Conservation (phyloP, 2,797 vertebrate genomes). For the Microctenopoma steveboyesi region DNA sequence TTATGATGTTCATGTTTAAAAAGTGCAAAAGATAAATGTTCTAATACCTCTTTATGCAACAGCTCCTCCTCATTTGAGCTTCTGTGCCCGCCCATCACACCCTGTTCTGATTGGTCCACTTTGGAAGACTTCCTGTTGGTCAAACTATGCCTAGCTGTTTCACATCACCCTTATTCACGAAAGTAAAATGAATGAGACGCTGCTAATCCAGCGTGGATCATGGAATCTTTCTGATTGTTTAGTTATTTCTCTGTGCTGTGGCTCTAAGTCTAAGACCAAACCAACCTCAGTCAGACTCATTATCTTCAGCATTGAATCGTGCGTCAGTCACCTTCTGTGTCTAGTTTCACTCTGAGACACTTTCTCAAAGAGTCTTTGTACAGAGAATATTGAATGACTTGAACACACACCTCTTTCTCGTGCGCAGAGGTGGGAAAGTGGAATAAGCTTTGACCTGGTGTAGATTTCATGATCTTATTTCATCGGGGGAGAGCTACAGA, state of each 20-base stretch:
- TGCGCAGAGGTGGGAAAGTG: background rate
- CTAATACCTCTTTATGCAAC: no score
- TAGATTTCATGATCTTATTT: background rate
- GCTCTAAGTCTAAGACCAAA: conserved; percentile 1
- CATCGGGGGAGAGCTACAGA: background rate
- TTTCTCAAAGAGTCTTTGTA: conserved; percentile 29
- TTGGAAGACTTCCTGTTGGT: no score
- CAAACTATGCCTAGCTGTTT: no score
- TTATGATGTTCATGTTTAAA: no score
- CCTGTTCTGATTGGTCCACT: no score
- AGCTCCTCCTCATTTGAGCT: no score
- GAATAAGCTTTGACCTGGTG: background rate
- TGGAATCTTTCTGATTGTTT: no score
- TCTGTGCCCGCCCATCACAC: no score
- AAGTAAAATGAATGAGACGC: no score
- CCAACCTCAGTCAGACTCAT: background rate
- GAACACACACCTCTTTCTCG: background rate
- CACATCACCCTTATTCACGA: no score
- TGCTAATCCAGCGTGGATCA: no score
- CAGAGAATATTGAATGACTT: background rate
- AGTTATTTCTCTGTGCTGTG: background rate
- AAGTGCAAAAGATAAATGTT: no score
- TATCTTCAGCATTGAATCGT: background rate
- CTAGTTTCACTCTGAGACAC: conserved; percentile 20
- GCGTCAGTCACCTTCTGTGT: conserved; percentile 12